phyloP scores from a whole-genome alignment of 2,113 vertebrate genomes.

The Barnardius zonarius region DNA sequence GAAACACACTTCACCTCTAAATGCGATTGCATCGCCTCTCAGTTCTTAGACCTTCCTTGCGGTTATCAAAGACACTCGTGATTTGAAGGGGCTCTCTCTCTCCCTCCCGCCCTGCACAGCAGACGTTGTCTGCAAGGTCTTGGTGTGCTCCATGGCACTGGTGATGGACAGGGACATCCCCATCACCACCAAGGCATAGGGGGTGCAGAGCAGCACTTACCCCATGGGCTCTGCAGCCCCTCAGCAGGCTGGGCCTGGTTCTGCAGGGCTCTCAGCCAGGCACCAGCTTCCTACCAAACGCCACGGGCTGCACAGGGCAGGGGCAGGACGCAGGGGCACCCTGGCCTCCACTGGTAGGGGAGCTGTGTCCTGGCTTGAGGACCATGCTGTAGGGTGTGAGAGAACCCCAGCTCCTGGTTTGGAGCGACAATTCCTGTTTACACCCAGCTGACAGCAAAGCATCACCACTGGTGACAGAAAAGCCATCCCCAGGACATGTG shows the following conservation, averaged over 20 bases:
- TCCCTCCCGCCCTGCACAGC: background rate
- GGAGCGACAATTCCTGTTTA: background rate
- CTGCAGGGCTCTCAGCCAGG: background rate
- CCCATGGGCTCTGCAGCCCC: background rate
- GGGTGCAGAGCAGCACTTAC: background rate
- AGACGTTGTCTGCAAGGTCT: fast-evolving
- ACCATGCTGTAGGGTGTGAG: fast-evolving
- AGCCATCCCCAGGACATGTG: background rate
- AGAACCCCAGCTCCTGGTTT: background rate
- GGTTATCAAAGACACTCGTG: background rate
- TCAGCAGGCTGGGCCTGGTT: background rate
- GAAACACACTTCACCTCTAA: background rate
- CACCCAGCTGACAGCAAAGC: background rate
- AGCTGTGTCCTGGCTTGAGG: background rate
- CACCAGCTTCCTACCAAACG: background rate
- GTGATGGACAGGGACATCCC: background rate
- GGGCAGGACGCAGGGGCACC: fast-evolving
- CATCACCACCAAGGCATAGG: fast-evolving
- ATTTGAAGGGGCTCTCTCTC: background rate
- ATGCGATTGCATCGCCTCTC: background rate
- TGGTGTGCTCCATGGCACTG: background rate
- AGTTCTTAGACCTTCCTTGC: background rate
- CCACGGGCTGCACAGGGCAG: background rate
- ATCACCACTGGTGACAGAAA: background rate
- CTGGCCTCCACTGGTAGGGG: background rate